Conservation (phyloP, 2,797 vertebrate genomes). For the Mus minutoides region DNA sequence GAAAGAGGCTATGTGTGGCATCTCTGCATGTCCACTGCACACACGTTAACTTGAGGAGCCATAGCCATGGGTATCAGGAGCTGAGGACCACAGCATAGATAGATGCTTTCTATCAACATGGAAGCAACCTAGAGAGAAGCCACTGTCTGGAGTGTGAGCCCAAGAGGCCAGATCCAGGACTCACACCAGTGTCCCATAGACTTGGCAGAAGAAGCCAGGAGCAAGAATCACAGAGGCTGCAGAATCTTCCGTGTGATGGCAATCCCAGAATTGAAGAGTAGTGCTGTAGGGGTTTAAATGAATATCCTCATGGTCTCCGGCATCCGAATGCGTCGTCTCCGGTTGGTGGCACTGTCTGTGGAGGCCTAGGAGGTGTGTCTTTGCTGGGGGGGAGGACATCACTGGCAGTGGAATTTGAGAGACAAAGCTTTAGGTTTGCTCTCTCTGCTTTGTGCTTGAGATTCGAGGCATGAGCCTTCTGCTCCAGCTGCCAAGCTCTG, state of each 20-base stretch:
- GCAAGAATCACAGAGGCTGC: background rate
- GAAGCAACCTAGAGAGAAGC: constrained; percentile 24
- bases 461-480: background rate
- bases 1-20: background rate
- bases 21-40: background rate
- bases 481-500: no score
- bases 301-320: background rate
- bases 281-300: background rate
- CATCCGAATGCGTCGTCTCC: background rate
- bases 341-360: background rate
- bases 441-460: background rate
- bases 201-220: background rate
- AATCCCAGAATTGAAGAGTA: background rate
- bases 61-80: background rate
- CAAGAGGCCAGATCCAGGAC: background rate
- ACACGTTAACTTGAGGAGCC: background rate
- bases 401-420: background rate
- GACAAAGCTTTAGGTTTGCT: background rate
- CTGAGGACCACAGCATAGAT: background rate
- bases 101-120: background rate
- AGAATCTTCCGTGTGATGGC: fast-evolving
- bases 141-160: background rate
- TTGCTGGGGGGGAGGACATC: background rate
- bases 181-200: background rate
- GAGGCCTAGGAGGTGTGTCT: background rate